Evolutionary conservation across 2,113 vertebrate species (phyloP).

Genomic region (Vireo altiloquus): DNA sequence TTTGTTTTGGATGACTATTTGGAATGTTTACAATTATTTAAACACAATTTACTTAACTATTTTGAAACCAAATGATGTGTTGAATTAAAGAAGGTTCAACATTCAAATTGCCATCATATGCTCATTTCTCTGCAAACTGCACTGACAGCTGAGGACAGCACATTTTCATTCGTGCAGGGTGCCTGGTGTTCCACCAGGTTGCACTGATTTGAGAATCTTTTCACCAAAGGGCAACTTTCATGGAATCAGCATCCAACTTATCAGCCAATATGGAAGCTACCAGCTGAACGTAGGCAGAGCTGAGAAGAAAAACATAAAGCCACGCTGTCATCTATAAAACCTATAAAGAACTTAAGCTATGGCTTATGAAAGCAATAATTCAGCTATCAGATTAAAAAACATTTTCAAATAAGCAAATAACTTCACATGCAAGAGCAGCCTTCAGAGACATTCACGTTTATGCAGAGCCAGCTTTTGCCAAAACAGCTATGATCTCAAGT

Average conservation of each 20-base stretch:
- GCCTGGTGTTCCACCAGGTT: not conserved
- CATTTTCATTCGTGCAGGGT: not conserved
- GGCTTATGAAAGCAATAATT: not conserved
- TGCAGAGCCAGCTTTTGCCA: not conserved
- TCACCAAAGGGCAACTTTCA: not conserved
- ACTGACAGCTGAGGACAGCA: conserved; percentile 1
- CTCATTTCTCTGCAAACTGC: conserved; percentile 30
- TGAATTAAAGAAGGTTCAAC: conserved; percentile 53
- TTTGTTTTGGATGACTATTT: conserved; percentile 52
- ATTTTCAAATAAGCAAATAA: not conserved
- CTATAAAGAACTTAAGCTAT: not conserved
- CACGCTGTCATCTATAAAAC: not conserved
- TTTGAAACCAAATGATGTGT: conserved; percentile 64
- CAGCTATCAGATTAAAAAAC: not conserved
- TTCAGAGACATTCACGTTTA: not conserved
- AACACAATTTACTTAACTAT: conserved; percentile 67
- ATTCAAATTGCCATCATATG: conserved; percentile 27
- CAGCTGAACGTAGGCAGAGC: not conserved
- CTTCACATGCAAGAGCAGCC: not conserved
- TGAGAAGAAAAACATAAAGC: not conserved
- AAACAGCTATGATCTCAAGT: not conserved
- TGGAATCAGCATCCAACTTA: not conserved
- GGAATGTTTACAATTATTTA: conserved; percentile 68
- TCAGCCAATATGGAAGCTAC: not conserved
- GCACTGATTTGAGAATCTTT: not conserved